Percentiles rank a stretch among this genome's conserved stretches.
phyloP scores from a whole-genome alignment of 1,140 invertebrate species.

The Phymorhynchus buccinoides region DNA sequence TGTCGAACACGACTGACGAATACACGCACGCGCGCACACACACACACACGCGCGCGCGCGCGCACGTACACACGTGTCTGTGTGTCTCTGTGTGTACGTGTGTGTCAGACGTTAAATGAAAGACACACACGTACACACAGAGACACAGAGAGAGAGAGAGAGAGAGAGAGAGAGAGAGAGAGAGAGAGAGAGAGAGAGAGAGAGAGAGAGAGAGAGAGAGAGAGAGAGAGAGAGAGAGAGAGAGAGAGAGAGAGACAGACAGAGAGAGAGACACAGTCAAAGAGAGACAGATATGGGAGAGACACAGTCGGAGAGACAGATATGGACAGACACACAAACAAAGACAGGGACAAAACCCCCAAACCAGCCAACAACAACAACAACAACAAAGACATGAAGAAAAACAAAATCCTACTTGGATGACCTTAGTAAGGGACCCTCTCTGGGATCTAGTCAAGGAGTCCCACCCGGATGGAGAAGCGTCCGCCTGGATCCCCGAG shows the following conservation, averaged over 20 bases:
- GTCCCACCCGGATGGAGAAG: constrained; percentile 41
- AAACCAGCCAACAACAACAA: not conserved
- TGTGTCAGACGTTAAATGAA: too few relatives aligned
- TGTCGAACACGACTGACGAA: too few relatives aligned
- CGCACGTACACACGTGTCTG: too few relatives aligned
- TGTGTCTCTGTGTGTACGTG: too few relatives aligned
- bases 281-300: not conserved
- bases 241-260: not conserved
- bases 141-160: not conserved
- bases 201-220: not conserved
- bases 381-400: not conserved
- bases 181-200: not conserved
- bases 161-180: not conserved
- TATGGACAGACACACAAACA: not conserved
- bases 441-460: constrained; percentile 35
- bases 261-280: not conserved
- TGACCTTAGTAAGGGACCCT: not conserved
- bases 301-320: not conserved
- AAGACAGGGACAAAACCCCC: not conserved
- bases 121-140: too few relatives aligned
- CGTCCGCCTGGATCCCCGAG: constrained; percentile 48
- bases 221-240: not conserved
- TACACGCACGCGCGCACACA: too few relatives aligned
- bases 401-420: too few relatives aligned
- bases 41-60: too few relatives aligned